phyloP scores from a whole-genome alignment of 2,888 invertebrate genomes.

The Diachrysia chrysitis region DNA sequence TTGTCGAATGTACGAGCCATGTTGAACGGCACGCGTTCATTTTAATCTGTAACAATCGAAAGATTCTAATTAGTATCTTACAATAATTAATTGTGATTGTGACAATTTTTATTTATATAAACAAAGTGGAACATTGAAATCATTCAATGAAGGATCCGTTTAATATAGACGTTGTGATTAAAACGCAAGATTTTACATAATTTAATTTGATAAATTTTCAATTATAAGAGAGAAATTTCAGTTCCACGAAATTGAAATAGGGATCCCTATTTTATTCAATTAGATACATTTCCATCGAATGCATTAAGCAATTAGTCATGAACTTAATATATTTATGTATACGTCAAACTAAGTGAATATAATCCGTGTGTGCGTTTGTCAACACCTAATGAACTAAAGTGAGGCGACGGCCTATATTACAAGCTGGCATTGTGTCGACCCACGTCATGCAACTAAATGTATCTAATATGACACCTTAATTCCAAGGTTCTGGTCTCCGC shows the following conservation, averaged over 20 bases:
- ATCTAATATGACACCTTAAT: constrained; percentile 50
- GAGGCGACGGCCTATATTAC: constrained; percentile 20
- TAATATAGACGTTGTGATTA: background rate
- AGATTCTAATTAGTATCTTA: constrained; percentile 14
- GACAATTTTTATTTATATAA: background rate
- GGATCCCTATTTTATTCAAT: background rate
- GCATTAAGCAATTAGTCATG: background rate
- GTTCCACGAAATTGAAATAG: background rate
- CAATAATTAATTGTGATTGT: background rate
- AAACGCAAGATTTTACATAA: background rate
- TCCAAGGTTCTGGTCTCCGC: constrained; percentile 10
- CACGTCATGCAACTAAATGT: constrained; percentile 46
- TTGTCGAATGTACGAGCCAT: constrained; percentile 73
- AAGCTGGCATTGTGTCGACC: constrained; percentile 34
- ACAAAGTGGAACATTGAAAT: background rate
- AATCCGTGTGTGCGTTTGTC: constrained; percentile 28
- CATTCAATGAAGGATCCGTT: background rate
- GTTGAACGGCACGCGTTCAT: constrained; percentile 69
- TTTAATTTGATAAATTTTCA: background rate
- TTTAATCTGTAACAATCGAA: constrained; percentile 79
- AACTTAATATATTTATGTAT: background rate
- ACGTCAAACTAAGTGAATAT: constrained; percentile 12
- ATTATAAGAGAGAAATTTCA: background rate
- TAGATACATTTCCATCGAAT: background rate
- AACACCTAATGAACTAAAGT: constrained; percentile 31